These are phyloP conservation scores for Cyprinus carpio DNA, from an alignment of 2,113 vertebrate genomes.

Conservation along the genomic window DNA sequence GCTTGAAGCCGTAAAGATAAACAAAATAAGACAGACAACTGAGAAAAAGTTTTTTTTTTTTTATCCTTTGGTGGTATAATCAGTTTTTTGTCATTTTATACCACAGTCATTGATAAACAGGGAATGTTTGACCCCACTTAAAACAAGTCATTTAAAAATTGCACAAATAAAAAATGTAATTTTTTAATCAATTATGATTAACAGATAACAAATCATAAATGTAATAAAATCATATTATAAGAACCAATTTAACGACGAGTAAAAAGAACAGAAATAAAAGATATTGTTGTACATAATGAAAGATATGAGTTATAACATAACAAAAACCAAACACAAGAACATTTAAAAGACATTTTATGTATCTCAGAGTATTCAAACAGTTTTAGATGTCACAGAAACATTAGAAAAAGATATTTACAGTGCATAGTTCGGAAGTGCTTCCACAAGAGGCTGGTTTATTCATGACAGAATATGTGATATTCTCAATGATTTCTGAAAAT, in stretches of 20 bases:
- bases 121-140: neutral
- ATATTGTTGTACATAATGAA: neutral
- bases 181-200: slow-evolving; percentile 31
- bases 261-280: slow-evolving; percentile 13
- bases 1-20: slow-evolving; percentile 43
- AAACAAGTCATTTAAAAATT: neutral
- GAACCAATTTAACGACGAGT: neutral
- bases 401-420: slow-evolving; percentile 56
- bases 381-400: slow-evolving; percentile 40
- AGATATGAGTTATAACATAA: slow-evolving; percentile 20
- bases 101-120: neutral
- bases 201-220: slow-evolving; percentile 40
- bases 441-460: slow-evolving; percentile 29
- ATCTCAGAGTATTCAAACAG: slow-evolving; percentile 44
- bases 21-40: neutral
- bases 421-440: slow-evolving; percentile 61
- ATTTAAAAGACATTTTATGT: slow-evolving; percentile 38
- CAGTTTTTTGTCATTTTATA: neutral
- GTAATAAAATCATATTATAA: slow-evolving; percentile 32
- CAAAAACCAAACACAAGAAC: slow-evolving; percentile 27
- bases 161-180: neutral
- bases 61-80: slow-evolving; percentile 24
- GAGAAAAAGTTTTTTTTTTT: slow-evolving; percentile 2
- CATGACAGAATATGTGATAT: slow-evolving; percentile 1
- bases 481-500: neutral